Evolutionary conservation across 2,113 vertebrate genomes (phyloP), one percentile per base, ranked within the genome.

Genomic region (Bufo bufo): DNA sequence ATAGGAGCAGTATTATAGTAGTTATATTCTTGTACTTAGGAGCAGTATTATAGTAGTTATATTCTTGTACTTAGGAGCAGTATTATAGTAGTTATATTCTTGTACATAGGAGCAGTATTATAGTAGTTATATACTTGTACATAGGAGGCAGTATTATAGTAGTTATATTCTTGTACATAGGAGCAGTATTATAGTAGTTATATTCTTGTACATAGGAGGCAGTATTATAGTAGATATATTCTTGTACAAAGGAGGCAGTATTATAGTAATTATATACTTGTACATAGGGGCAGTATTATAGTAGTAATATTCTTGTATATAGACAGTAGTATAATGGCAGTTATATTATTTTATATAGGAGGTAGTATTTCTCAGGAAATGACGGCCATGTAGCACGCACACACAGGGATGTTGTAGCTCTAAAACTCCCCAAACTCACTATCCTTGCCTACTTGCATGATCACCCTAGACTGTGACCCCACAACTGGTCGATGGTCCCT

Each of bases 181-280:
- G 66, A 71, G 66, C 12, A 33, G 66, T 71, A 71, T 71, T 71
- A 71, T 71, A 71, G 66, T 71, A 71, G 66, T 71, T 71, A 71
- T 71, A 71, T 71, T 71, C 66, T 71, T 43, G 66, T 71, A 43
- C 12, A 71, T 33, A 71, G 23, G 66, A 66, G 63, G 23, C 66
- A 71, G 66, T 71, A 71, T 71, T 69, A 69, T 33, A 11, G 20
- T 33, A 69, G 65, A 33, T 69, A 69, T 33, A 69, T 69, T 69
- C 20, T 69, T 69, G 65, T 69, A 69, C 10, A 69, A 17, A 33
- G 9, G 61, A 4, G 3, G 20, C 20, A 69, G 65, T 69, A 69
- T 69, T 33, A 69, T 69, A 71, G 10, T 71, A 43, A 23, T 33
- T 71, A 43, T 33, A 43, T 71, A 43, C 66, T 69, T 69, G 65